A percentile compares a stretch with the other conserved stretches of the same genome.
These are phyloP conservation scores for Styela plicata DNA, from an alignment of 23 tunicate species.

Conservation along the genomic window DNA sequence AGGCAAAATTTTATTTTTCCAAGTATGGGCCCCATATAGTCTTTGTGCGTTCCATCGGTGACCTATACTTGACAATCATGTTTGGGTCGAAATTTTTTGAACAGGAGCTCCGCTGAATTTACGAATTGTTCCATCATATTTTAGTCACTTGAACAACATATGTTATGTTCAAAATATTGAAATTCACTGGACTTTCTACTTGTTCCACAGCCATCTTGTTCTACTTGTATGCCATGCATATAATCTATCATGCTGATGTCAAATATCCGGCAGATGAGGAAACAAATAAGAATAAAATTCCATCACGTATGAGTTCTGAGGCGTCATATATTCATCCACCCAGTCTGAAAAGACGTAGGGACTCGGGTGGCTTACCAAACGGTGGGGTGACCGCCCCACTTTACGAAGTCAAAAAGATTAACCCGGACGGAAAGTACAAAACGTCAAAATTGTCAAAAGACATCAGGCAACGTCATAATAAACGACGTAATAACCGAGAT, in stretches of 20 bases:
- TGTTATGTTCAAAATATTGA: too few species aligned
- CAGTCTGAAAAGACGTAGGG: constrained; percentile 5
- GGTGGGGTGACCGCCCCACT: constrained; percentile 16
- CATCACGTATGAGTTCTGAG: neutral
- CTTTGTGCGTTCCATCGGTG: too few species aligned
- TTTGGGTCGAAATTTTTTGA: too few species aligned
- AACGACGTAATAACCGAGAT: neutral
- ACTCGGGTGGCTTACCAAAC: neutral
- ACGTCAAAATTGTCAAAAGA: neutral
- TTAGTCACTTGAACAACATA: too few species aligned
- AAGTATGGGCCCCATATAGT: too few species aligned
- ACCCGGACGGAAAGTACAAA: constrained; percentile 13
- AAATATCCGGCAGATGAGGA: constrained; percentile 66
- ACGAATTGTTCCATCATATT: too few species aligned
- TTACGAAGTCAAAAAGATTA: constrained; percentile 24
- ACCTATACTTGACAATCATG: too few species aligned
- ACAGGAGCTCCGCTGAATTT: too few species aligned
- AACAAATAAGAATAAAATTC: neutral
- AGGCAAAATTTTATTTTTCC: too few species aligned
- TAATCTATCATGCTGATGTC: constrained; percentile 79
- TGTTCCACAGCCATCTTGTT: constrained; percentile 48
- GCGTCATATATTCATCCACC: constrained; percentile 18
- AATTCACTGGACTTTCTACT: too few species aligned
- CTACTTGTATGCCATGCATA: constrained; percentile 70
- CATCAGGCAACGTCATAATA: neutral